A percentile compares a stretch with the other conserved stretches of the same genome.
phyloP scores from a whole-genome alignment of 2,888 invertebrate species.

The Biston stratarius region DNA sequence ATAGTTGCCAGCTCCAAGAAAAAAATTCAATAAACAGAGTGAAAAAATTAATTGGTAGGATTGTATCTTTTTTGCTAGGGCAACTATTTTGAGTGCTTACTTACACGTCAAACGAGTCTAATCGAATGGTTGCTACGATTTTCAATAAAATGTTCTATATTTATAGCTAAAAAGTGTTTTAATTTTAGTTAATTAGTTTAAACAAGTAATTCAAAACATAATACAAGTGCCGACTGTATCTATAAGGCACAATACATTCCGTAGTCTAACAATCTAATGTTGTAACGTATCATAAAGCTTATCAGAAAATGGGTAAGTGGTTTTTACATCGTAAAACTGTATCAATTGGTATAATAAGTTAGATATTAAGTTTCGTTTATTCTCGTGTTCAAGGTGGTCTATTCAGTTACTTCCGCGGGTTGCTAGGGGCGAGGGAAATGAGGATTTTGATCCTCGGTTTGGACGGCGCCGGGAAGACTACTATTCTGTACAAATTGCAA shows the following conservation, averaged over 20 bases:
- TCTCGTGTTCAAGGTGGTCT: slow-evolving; percentile 92
- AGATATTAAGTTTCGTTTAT: slow-evolving; percentile 34
- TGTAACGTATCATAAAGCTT: slow-evolving; percentile 71
- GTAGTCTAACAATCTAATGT: slow-evolving; percentile 71
- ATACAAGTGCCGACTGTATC: slow-evolving; percentile 54
- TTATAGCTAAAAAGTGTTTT: slow-evolving; percentile 55
- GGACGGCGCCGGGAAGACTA: slow-evolving; percentile 99
- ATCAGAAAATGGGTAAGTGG: slow-evolving; percentile 79
- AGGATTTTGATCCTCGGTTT: slow-evolving; percentile 98
- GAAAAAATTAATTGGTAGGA: too few relatives aligned
- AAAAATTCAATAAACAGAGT: too few relatives aligned
- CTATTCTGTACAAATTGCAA: slow-evolving; percentile 98
- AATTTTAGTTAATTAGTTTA: slow-evolving; percentile 46
- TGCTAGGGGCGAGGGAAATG: slow-evolving; percentile 99
- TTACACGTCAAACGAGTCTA: slow-evolving; percentile 72
- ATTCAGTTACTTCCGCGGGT: slow-evolving; percentile 97
- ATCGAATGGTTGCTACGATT: slow-evolving; percentile 45
- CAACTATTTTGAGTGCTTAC: slow-evolving; percentile 57
- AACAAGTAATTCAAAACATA: slow-evolving; percentile 49
- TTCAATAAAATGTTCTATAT: slow-evolving; percentile 65
- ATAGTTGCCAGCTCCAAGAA: too few relatives aligned
- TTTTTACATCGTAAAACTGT: slow-evolving; percentile 52
- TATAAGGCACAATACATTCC: slow-evolving; percentile 60
- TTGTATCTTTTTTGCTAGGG: slow-evolving; percentile 41
- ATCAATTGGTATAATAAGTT: slow-evolving; percentile 42